Conservation (phyloP, 2,888 invertebrate genomes). For the Nephrotoma flavescens region DNA sequence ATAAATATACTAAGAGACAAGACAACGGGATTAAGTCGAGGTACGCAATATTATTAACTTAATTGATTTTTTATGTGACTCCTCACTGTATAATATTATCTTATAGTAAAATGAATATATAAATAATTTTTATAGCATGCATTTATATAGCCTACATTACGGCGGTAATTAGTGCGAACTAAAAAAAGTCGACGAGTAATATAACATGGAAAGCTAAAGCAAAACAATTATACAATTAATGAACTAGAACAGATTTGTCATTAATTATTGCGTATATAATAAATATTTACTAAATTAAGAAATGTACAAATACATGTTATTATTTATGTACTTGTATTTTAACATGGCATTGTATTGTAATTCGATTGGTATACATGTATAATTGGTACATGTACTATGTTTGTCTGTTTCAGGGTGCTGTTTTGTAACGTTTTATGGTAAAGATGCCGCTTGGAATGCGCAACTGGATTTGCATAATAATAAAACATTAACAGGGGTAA, state of each 20-base stretch:
- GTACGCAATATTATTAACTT: neutral
- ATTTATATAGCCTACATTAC: neutral
- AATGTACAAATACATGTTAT: neutral
- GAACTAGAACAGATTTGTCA: neutral
- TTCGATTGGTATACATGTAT: neutral
- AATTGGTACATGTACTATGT: neutral
- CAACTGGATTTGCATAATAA: neutral
- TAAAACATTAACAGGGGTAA: neutral
- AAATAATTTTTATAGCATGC: neutral
- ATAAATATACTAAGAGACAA: constrained; percentile 1
- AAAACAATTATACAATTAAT: neutral
- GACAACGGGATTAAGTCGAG: neutral
- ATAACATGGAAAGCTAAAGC: neutral
- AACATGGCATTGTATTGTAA: neutral
- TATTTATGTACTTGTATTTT: neutral
- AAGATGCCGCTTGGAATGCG: neutral
- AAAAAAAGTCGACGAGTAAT: neutral
- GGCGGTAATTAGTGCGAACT: neutral
- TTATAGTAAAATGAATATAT: neutral
- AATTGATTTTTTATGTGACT: neutral
- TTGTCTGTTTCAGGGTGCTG: neutral
- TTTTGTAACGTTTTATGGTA: neutral
- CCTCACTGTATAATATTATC: neutral
- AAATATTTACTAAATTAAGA: neutral
- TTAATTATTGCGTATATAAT: neutral